Conservation (phyloP, 2,113 vertebrate genomes). For the Caranx melampygus region DNA sequence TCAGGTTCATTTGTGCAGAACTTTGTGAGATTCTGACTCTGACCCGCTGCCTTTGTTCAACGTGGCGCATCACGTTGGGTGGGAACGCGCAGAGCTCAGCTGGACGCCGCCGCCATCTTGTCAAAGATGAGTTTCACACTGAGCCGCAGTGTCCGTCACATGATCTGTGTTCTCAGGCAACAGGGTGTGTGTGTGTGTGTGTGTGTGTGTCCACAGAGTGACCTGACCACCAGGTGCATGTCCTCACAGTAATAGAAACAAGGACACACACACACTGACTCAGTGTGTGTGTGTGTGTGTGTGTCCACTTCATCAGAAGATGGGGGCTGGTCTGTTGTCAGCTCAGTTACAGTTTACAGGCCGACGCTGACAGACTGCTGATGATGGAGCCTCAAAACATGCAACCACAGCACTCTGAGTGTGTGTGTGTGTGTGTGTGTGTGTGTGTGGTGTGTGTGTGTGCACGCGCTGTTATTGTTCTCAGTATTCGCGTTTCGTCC, state of each 20-base stretch:
- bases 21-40: too few species aligned
- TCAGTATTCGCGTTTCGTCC: background rate
- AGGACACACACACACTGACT: background rate
- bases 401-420: constrained; percentile 47
- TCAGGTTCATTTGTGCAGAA: too few species aligned
- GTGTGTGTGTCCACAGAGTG: background rate
- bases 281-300: too few species aligned
- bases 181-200: too few species aligned
- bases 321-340: constrained; percentile 45
- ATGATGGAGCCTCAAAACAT: constrained; percentile 47
- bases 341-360: constrained; percentile 48
- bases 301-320: constrained; percentile 21
- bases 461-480: background rate
- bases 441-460: background rate
- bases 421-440: constrained; percentile 18
- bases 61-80: too few species aligned
- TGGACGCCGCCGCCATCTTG: too few species aligned
- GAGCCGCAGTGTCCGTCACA: too few species aligned
- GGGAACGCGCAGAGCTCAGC: too few species aligned
- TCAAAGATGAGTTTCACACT: too few species aligned
- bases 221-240: background rate
- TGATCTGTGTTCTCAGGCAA: too few species aligned
- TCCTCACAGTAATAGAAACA: background rate
- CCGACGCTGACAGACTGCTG: constrained; percentile 57
- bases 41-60: too few species aligned